Conservation (phyloP, 2,113 vertebrate genomes). For the Prochilodus magdalenae region DNA sequence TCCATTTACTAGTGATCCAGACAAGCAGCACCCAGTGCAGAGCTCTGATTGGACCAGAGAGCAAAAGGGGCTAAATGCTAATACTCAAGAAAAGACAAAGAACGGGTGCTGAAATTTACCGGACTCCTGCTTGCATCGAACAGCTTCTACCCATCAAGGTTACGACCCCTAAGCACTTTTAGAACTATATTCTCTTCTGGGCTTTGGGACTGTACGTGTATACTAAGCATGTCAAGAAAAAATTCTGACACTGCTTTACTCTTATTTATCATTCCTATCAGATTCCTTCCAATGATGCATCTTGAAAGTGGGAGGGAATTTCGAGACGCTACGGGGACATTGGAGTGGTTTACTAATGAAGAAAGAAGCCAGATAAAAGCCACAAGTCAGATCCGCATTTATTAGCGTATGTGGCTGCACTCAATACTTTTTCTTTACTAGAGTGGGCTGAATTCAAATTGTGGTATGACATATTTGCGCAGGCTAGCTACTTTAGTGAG, state of each 20-base stretch:
- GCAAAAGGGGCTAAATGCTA: conserved; percentile 28
- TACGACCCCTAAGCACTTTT: background rate
- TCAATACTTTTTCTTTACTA: too few species aligned
- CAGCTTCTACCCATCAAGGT: background rate
- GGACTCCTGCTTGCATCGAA: background rate
- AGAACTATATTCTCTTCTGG: background rate
- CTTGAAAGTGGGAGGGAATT: too few species aligned
- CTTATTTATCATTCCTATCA: too few species aligned
- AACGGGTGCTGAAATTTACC: conserved; percentile 1
- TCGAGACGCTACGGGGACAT: too few species aligned
- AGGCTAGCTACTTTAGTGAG: too few species aligned
- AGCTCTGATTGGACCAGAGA: conserved; percentile 32
- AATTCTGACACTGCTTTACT: background rate
- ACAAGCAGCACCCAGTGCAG: conserved; percentile 33
- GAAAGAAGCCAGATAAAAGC: too few species aligned
- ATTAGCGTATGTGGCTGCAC: too few species aligned
- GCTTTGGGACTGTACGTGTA: background rate
- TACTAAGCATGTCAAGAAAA: background rate
- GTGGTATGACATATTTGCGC: too few species aligned
- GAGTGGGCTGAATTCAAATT: too few species aligned
- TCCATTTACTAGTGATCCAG: conserved; percentile 61
- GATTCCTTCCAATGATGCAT: too few species aligned
- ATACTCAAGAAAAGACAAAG: conserved; percentile 35
- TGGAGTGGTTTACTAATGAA: too few species aligned
- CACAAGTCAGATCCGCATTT: too few species aligned